Evolutionary conservation across 2,888 invertebrate genomes (phyloP), one percentile per base, ranked within the genome.

Genomic region (Priocnemis perturbator): DNA sequence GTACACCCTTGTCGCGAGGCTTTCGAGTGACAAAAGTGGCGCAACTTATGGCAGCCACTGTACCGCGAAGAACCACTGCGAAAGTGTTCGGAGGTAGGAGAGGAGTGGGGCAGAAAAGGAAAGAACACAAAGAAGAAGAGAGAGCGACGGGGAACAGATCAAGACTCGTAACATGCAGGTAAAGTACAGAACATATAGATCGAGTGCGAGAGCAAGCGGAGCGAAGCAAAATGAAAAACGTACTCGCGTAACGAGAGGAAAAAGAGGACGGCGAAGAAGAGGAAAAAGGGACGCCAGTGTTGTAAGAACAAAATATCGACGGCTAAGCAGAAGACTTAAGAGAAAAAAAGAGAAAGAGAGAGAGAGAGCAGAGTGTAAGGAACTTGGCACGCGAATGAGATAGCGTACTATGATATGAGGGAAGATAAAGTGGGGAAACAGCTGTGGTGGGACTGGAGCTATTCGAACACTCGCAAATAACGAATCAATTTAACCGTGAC

Each of bases 1-100:
- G 1, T 2, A 9, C 7, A 37, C 7, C 7, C 7, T 37, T 7
- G 7, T 11, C 37, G 7, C 11, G 7, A 26, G 57, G 62, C 70
- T 63, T 69, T 70, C 57, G 55, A 30, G 45, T 45, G 58, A 70
- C 73, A 66, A 69, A 67, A 68, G 71, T 83, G 82, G 81, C 81
- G 85, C 78, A 85, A 87, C 83, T 83, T 84, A 81, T 79, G 67
- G 81, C 85, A 82, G 82, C 81, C 84, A 84, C 85, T 84, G 85
- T 86, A 86, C 86, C 81, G 72, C 62, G 21, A 60, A 48, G 58
- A 50, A 47, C 56, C 59, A 57, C 19, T 37, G 48, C 57, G 65
- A 60, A 67, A 64, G 74, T 45, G 14, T 56, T 15, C 47, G 30
- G 37, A 30, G 59, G 62, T 70, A 60, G 64, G 55, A 70, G 56